Percentiles rank a stretch among this genome's conserved stretches.
Evolutionary conservation across 64 coral and sea anemone species (phyloP).

Genomic region (Stylophora pistillata): DNA sequence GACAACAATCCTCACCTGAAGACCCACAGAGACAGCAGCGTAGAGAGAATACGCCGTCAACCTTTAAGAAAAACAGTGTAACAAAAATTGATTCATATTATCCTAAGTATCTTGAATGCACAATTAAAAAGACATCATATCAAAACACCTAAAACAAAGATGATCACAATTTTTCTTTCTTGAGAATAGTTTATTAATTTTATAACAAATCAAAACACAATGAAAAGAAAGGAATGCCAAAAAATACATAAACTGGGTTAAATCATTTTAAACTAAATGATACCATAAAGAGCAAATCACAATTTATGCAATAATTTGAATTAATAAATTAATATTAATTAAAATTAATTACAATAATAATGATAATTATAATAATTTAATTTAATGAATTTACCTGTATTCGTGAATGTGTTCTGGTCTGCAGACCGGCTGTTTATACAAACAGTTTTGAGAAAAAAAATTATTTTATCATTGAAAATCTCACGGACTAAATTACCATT

Average conservation of each 20-base stretch:
- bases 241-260: too few relatives aligned
- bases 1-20: conserved; percentile 62
- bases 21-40: conserved; percentile 94
- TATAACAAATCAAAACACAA: too few relatives aligned
- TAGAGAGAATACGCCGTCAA: conserved; percentile 96
- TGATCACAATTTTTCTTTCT: too few relatives aligned
- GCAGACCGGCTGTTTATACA: conserved; percentile 79
- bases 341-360: too few relatives aligned
- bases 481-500: not conserved
- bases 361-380: not conserved
- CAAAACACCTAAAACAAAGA: too few relatives aligned
- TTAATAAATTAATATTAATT: too few relatives aligned
- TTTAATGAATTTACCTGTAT: conserved; percentile 66
- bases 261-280: too few relatives aligned
- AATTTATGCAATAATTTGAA: too few relatives aligned
- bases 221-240: too few relatives aligned
- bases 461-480: not conserved
- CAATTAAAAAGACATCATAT: too few relatives aligned
- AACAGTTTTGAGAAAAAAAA: not conserved
- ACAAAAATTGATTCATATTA: not conserved
- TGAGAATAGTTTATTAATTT: too few relatives aligned
- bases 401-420: conserved; percentile 98
- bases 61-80: conserved; percentile 20
- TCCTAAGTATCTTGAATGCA: not conserved
- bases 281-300: too few relatives aligned